A percentile compares a stretch with the other conserved stretches of the same genome.
phyloP scores from a whole-genome alignment of 1,140 invertebrate species.

The Camponotus floridanus region DNA sequence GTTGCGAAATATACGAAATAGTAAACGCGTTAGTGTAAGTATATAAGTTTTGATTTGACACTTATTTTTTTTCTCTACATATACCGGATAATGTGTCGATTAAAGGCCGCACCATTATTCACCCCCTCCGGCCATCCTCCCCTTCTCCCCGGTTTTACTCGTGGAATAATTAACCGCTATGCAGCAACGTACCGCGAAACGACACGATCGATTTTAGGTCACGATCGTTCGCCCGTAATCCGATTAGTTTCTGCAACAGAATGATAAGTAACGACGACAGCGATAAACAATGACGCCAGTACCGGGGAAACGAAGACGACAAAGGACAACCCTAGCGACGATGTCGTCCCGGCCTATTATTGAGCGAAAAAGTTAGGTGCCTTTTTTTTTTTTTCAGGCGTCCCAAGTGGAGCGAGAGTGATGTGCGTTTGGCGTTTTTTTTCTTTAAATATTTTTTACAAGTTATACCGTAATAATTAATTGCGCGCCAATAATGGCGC shows the following conservation, averaged over 20 bases:
- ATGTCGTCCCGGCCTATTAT: not conserved
- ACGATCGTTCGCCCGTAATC: constrained; percentile 62
- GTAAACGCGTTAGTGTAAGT: too few species aligned
- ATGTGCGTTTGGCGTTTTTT: not conserved
- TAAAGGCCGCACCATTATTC: constrained; percentile 51
- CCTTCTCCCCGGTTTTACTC: not conserved
- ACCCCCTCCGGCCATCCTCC: not conserved
- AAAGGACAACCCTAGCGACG: not conserved
- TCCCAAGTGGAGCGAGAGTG: not conserved
- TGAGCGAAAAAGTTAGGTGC: not conserved
- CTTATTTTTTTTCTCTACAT: too few species aligned
- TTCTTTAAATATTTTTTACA: not conserved
- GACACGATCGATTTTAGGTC: constrained; percentile 60
- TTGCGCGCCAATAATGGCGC: not conserved
- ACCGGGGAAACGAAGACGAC: not conserved
- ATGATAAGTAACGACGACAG: constrained; percentile 40
- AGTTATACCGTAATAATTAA: not conserved
- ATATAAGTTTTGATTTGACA: too few species aligned
- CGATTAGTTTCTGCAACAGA: constrained; percentile 58
- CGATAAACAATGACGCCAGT: constrained; percentile 44
- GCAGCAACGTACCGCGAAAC: constrained; percentile 58
- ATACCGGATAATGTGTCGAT: constrained; percentile 50
- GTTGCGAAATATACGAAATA: too few species aligned
- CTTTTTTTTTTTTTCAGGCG: not conserved
- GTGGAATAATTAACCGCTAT: constrained; percentile 58